Evolutionary conservation across 2,113 vertebrate genomes (phyloP).

Genomic region (Amphiprion ocellaris): DNA sequence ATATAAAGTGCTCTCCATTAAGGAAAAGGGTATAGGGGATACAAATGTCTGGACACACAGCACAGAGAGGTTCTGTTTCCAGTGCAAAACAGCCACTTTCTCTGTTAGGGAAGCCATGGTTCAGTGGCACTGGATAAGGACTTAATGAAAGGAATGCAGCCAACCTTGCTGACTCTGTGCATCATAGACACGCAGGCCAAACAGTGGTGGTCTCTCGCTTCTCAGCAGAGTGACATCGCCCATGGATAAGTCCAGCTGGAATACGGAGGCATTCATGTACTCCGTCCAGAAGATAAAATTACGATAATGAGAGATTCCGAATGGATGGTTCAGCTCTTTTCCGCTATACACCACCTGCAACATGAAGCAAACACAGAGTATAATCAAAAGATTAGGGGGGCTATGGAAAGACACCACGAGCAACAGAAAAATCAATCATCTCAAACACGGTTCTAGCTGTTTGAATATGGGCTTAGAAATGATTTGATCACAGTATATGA

Average conservation of each 20-base stretch:
- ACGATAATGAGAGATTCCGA: slow-evolving; percentile 94
- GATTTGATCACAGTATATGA: slow-evolving; percentile 65
- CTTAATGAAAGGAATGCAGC: slow-evolving; percentile 41
- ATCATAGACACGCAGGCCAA: slow-evolving; percentile 95
- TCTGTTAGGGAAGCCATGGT: slow-evolving; percentile 31
- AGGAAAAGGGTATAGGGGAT: slow-evolving; percentile 10
- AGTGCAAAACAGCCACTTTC: slow-evolving; percentile 35
- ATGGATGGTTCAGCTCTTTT: slow-evolving; percentile 97
- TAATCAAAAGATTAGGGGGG: slow-evolving; percentile 51
- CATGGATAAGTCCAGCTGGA: slow-evolving; percentile 92
- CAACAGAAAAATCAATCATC: slow-evolving; percentile 45
- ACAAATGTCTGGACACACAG: slow-evolving; percentile 18
- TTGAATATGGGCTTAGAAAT: slow-evolving; percentile 50
- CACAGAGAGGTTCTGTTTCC: slow-evolving; percentile 33
- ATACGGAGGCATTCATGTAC: slow-evolving; percentile 99
- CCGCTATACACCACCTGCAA: slow-evolving; percentile 94
- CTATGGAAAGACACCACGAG: not conserved
- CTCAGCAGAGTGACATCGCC: slow-evolving; percentile 91
- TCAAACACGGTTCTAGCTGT: slow-evolving; percentile 46
- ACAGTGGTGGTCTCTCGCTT: slow-evolving; percentile 94
- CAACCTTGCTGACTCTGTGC: slow-evolving; percentile 96
- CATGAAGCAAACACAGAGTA: slow-evolving; percentile 32
- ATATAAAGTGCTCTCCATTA: slow-evolving; percentile 47
- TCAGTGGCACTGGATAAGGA: slow-evolving; percentile 29
- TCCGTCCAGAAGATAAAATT: slow-evolving; percentile 98